phyloP scores from a whole-genome alignment of 35 echinoderm and acorn worm species.

The Apostichopus japonicus region DNA sequence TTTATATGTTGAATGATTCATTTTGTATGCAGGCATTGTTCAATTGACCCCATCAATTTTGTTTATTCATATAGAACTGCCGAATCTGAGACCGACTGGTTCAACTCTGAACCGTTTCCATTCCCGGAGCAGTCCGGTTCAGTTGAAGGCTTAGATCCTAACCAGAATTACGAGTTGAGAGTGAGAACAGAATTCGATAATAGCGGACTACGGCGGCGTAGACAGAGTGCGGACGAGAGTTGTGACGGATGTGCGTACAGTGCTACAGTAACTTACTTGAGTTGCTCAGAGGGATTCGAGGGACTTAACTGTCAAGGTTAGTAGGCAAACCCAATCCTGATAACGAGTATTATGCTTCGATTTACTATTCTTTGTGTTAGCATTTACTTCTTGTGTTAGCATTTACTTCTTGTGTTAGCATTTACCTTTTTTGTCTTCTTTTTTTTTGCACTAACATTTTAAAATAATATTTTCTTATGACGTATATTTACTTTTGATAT shows the following conservation, averaged over 20 bases:
- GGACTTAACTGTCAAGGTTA: constrained; percentile 10
- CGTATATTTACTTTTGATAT: too few relatives aligned
- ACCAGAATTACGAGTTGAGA: constrained; percentile 22
- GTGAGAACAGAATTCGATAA: constrained; percentile 1
- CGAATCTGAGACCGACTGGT: not conserved
- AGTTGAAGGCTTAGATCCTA: not conserved
- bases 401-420: too few relatives aligned
- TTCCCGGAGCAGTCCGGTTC: constrained; percentile 5
- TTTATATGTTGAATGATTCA: too few relatives aligned
- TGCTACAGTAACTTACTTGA: not conserved
- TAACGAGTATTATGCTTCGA: too few relatives aligned
- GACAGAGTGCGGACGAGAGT: not conserved
- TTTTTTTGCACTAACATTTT: not conserved
- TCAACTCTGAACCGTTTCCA: not conserved
- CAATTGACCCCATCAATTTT: too few relatives aligned
- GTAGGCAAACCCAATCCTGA: too few relatives aligned
- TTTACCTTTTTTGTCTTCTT: not conserved
- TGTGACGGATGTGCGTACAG: not conserved
- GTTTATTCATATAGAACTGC: not conserved
- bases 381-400: too few relatives aligned
- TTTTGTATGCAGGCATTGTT: too few relatives aligned
- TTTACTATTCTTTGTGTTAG: too few relatives aligned
- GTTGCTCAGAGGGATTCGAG: not conserved
- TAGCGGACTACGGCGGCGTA: not conserved
- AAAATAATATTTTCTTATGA: too few relatives aligned